Evolutionary conservation across 2,797 vertebrate species (phyloP), one percentile per base, ranked within the genome.

Genomic region (Loriculus beryllinus): DNA sequence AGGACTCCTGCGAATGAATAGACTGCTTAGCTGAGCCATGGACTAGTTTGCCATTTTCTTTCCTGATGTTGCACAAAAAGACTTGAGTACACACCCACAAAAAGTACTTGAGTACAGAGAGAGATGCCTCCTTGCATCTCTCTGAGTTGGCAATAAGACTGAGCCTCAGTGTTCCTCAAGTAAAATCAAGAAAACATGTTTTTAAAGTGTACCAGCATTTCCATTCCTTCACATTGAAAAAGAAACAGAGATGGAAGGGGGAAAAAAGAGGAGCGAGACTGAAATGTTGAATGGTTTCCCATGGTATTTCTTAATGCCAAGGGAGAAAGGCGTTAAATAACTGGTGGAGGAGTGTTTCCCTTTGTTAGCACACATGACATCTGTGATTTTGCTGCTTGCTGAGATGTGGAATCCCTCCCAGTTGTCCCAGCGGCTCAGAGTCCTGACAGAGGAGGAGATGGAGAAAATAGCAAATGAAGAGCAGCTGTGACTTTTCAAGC

Each of bases 401-500:
- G 69, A 43, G 14, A 80, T 48, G 29, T 42, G 64, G 83, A 94
- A 84, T 93, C 89, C 56, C 64, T 88, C 49, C 76, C 96, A 91
- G 75, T 75, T 96, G 88, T 93, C 94, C 51, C 89, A 86, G 71
- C 37, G 86, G 45, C 74, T 96, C 78, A 95, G 74, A 70, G 43
- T 82, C 68, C 43, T 93, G 94, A 92, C 95, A 92, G 91, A 92
- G 65, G 57, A 82, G 52, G 45, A 57, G 35, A 62, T 7, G 23
- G 54, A 92, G 76, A 83, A 91, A 96, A 90, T 68, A 91, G 90
- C 74, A 86, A 48, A 90, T 39, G 71, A 63, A 60, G 60, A 93
- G 48, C 82, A 87, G 94, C 96, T 96, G 96, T 59, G 75, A 87
- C 70, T 92, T 96, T 95, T 96, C 86, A 90, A 91, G 49, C 77